Evolutionary conservation across 2,888 invertebrate species (phyloP).

Genomic region (Agrotis clavis): DNA sequence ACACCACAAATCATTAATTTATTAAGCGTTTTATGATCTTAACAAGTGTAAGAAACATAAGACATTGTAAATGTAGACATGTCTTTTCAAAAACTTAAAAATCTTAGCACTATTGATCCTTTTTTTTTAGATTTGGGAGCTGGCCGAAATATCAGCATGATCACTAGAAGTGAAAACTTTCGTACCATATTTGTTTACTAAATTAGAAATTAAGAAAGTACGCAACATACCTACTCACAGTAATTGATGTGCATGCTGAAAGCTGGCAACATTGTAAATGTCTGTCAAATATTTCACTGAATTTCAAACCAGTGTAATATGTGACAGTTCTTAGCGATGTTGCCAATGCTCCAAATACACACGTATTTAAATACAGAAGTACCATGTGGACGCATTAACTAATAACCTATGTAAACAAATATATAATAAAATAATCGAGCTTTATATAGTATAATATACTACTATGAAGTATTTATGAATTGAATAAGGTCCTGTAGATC

Average conservation of each 20-base stretch:
- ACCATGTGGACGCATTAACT: slow-evolving; percentile 13
- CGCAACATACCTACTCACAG: not conserved
- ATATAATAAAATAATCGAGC: slow-evolving; percentile 53
- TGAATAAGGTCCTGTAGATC: slow-evolving; percentile 22
- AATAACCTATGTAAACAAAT: slow-evolving; percentile 51
- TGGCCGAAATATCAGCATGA: too few relatives aligned
- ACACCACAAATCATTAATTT: too few relatives aligned
- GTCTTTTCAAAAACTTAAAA: too few relatives aligned
- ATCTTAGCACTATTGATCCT: too few relatives aligned
- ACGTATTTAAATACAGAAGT: not conserved
- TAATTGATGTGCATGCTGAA: not conserved
- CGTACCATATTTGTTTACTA: slow-evolving; percentile 20
- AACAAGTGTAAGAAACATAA: too few relatives aligned
- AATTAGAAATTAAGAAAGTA: not conserved
- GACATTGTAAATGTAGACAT: too few relatives aligned
- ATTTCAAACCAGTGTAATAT: not conserved
- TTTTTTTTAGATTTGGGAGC: too few relatives aligned
- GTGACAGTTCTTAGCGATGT: too few relatives aligned
- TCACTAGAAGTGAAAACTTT: not conserved
- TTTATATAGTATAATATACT: slow-evolving; percentile 52
- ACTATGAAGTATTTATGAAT: slow-evolving; percentile 32
- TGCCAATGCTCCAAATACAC: not conserved
- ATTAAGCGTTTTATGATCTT: too few relatives aligned
- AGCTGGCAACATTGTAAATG: not conserved
- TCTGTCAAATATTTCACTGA: not conserved